Evolutionary conservation across 2,888 invertebrate genomes (phyloP), one percentile per base, ranked within the genome.

Genomic region (Pinctada fucata): DNA sequence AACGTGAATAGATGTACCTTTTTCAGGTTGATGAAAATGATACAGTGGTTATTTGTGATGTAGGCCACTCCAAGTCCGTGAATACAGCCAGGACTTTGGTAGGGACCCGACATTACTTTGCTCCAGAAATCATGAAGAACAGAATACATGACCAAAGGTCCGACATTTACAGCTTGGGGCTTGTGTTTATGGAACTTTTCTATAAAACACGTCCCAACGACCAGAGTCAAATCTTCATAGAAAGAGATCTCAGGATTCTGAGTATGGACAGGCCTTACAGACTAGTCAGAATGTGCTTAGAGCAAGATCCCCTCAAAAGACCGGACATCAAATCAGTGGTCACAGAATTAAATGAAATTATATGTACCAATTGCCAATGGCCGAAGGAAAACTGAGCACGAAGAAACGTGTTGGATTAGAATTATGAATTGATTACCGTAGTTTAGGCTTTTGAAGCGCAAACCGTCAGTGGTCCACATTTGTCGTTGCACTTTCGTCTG

Each of bases 11-110:
- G 13, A 58, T 10, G 13, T 10, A 58, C 0, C 13, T 58, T 58
- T 58, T 52, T 16, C 45, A 74, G 74, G 74, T 74, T 16, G 74
- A 74, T 50, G 66, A 66, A 49, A 51, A 66, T n/a, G 73, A 73
- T 5, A 65, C 49, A 66, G 74, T 74, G 2, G 74, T 74, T 2
- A 74, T 74, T 1, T 74, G 74, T 74, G 74, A 74, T 51, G 74
- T 74, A 31, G 74, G 74, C 1, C 74, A 74, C n/a, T 74, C 74
- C 10, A 74, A 74, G 51, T 48, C 49, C n/a, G 48, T 48, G 10
- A 66, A 74, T 31, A 45, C 6, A 50, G 66, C 50, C 8, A 65
- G 66, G 51, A 74, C 74, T 31, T 48, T 16, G 50, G 74, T 58
- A 50, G 74, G 74, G 31, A 74, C 74, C 3, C 4, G 49, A 4